These are phyloP conservation scores for Octopus sinensis DNA, from an alignment of 1,140 invertebrate species.

Conservation along the genomic window DNA sequence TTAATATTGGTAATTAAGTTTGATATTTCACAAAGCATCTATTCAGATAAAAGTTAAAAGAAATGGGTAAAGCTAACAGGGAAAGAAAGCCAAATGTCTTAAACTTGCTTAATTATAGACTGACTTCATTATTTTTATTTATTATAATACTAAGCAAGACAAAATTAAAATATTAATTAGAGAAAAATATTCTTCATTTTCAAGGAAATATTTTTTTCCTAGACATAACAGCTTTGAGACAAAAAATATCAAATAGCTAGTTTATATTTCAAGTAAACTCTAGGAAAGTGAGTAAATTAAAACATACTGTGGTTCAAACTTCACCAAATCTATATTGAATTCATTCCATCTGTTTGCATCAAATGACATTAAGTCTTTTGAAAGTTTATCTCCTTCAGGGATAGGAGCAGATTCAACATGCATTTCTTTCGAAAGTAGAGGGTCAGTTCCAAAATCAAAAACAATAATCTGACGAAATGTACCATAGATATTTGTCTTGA, in stretches of 20 bases:
- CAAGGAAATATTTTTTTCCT: constrained; percentile 57
- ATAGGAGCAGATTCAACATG: constrained; percentile 75
- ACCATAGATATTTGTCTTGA: constrained; percentile 73
- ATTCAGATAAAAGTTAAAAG: too few relatives aligned
- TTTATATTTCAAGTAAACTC: not conserved
- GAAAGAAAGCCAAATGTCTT: too few relatives aligned
- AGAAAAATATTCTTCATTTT: constrained; percentile 41
- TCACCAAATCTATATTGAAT: constrained; percentile 63
- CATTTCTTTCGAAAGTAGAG: constrained; percentile 70
- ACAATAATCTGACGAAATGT: constrained; percentile 78
- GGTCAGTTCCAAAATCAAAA: constrained; percentile 74
- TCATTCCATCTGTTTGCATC: constrained; percentile 66
- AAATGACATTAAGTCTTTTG: constrained; percentile 55
- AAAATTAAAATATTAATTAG: not conserved
- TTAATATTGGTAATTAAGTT: too few relatives aligned
- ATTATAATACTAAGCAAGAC: not conserved
- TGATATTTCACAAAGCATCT: too few relatives aligned
- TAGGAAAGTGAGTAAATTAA: not conserved
- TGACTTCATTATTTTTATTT: too few relatives aligned
- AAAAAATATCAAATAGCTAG: constrained; percentile 13
- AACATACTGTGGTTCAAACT: constrained; percentile 61
- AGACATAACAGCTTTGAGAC: constrained; percentile 40
- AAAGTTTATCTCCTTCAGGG: constrained; percentile 69
- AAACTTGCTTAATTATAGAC: too few relatives aligned
- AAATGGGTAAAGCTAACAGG: too few relatives aligned